Evolutionary conservation across 2,888 invertebrate genomes (phyloP).

Genomic region (Drosophila ochracea): DNA sequence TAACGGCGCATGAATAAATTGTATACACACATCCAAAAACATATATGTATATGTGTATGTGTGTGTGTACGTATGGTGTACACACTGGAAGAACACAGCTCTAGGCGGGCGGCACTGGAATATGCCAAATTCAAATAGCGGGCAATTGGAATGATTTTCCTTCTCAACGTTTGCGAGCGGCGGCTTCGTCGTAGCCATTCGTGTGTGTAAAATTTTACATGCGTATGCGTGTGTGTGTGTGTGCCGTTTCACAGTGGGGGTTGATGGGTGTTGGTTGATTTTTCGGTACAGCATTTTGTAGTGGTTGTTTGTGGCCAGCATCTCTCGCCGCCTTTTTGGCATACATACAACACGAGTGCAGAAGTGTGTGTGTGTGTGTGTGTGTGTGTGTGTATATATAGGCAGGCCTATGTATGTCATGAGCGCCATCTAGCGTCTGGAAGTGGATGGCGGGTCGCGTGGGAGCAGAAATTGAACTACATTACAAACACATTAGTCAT

Average conservation of each 20-base stretch:
- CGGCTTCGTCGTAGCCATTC: constrained; percentile 12
- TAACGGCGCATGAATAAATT: constrained; percentile 47
- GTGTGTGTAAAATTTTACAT: constrained; percentile 57
- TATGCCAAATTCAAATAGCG: constrained; percentile 75
- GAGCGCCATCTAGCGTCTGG: constrained; percentile 71
- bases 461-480: constrained; percentile 69
- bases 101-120: constrained; percentile 56
- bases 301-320: constrained; percentile 65
- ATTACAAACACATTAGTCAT: constrained; percentile 69
- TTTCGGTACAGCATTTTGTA: constrained; percentile 71
- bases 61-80: constrained; percentile 40
- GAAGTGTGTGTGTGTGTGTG: constrained; percentile 13
- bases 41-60: constrained; percentile 1
- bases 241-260: constrained; percentile 59
- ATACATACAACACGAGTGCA: constrained; percentile 50
- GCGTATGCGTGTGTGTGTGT: constrained; percentile 20
- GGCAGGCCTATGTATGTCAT: constrained; percentile 73
- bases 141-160: constrained; percentile 68
- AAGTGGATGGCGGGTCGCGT: constrained; percentile 45
- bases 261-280: constrained; percentile 74
- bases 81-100: constrained; percentile 55
- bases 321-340: constrained; percentile 44
- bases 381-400: constrained; percentile 16
- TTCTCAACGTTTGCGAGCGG: constrained; percentile 43
- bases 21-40: not conserved